Evolutionary conservation across 1,140 invertebrate species (phyloP).

Genomic region (Brachionus rubens): DNA sequence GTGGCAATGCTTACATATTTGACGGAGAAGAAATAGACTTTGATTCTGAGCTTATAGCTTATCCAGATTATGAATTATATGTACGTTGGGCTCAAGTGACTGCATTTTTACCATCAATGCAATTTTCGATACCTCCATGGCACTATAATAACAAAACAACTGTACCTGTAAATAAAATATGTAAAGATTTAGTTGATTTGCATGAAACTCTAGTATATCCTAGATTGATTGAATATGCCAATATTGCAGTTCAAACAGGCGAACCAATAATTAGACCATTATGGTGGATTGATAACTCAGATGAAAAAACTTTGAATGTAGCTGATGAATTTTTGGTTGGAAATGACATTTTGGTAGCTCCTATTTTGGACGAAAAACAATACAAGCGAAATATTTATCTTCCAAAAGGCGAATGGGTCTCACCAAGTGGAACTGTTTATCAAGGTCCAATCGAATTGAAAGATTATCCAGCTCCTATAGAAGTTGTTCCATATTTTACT

Average conservation of each 20-base stretch:
- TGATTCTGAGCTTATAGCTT: conserved; percentile 35
- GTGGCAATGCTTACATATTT: conserved; percentile 44
- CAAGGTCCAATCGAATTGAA: conserved; percentile 2
- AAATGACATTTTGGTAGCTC: conserved; percentile 51
- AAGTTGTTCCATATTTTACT: conserved; percentile 29
- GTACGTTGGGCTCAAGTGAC: conserved; percentile 82
- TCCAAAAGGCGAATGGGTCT: conserved; percentile 24
- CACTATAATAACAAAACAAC: conserved; percentile 66
- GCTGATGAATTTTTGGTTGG: conserved; percentile 53
- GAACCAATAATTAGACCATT: conserved; percentile 53
- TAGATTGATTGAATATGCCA: conserved; percentile 16
- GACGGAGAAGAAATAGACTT: conserved; percentile 16
- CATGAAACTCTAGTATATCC: conserved; percentile 36
- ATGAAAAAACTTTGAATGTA: conserved; percentile 48
- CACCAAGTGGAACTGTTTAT: conserved; percentile 30
- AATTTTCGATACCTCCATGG: conserved; percentile 85
- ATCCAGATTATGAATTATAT: conserved; percentile 68
- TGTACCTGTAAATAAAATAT: conserved; percentile 27
- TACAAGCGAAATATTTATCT: conserved; percentile 71
- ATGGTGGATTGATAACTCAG: conserved; percentile 52
- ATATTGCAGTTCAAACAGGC: conserved; percentile 45
- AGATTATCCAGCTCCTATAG: conserved; percentile 32
- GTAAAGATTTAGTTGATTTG: conserved; percentile 6
- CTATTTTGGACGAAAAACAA: conserved; percentile 61
- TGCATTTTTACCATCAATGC: conserved; percentile 78